phyloP scores from a whole-genome alignment of 2,113 vertebrate genomes.

The Carollia perspicillata region DNA sequence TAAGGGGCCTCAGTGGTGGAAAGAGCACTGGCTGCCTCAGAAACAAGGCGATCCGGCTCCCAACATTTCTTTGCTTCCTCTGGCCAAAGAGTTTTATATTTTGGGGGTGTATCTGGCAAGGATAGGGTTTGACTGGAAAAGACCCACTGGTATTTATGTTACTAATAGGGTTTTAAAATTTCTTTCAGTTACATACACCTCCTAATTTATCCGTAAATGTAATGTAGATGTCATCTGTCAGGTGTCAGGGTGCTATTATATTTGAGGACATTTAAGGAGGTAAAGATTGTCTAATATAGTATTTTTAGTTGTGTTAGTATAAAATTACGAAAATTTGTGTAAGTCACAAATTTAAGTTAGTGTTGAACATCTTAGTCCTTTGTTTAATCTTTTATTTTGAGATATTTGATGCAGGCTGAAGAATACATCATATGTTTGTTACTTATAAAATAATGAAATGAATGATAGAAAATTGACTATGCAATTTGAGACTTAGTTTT shows the following conservation, averaged over 20 bases:
- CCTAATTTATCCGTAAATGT: neutral
- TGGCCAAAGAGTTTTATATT: neutral
- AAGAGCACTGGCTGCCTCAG: neutral
- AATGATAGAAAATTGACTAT: neutral
- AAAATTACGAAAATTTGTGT: conserved; percentile 9
- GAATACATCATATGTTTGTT: neutral
- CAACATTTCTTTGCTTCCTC: neutral
- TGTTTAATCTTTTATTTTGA: conserved; percentile 7
- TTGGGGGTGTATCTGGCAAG: neutral
- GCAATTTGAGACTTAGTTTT: conserved; percentile 1
- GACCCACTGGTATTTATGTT: neutral
- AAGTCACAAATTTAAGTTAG: neutral
- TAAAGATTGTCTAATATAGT: conserved; percentile 16
- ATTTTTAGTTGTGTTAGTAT: conserved; percentile 31
- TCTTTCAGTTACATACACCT: neutral
- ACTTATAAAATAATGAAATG: conserved; percentile 11
- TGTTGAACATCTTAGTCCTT: conserved; percentile 5
- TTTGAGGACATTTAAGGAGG: neutral
- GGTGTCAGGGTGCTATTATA: neutral
- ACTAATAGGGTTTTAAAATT: neutral
- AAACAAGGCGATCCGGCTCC: neutral
- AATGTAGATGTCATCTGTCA: neutral
- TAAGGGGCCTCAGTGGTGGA: neutral
- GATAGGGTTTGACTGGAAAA: neutral
- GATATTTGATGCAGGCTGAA: conserved; percentile 19